Conservation (phyloP, 2,113 vertebrate genomes). For the Atractosteus spatula region DNA sequence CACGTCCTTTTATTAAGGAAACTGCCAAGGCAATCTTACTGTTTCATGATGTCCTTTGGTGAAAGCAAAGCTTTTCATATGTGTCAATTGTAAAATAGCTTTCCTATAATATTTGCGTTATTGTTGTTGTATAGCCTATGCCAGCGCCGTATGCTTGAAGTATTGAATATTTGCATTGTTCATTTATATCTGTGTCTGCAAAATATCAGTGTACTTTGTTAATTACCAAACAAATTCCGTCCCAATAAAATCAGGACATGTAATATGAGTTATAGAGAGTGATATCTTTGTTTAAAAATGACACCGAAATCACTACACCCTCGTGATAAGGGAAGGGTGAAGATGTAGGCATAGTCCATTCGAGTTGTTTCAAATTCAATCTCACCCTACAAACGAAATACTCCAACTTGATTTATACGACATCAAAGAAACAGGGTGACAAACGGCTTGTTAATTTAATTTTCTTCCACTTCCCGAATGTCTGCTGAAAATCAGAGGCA, state of each 20-base stretch:
- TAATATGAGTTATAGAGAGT: constrained; percentile 12
- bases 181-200: constrained; percentile 19
- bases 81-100: constrained; percentile 48
- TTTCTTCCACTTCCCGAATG: no score
- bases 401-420: no score
- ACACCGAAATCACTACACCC: no score
- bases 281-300: no score
- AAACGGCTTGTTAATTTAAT: no score
- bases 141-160: constrained; percentile 25
- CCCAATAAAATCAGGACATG: constrained; percentile 56
- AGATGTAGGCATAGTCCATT: no score
- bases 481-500: no score
- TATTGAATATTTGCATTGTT: constrained; percentile 21
- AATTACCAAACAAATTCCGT: constrained; percentile 35
- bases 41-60: constrained; percentile 54
- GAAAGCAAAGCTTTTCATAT: constrained; percentile 29
- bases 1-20: constrained; percentile 21
- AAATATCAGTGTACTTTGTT: constrained; percentile 1
- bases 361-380: no score
- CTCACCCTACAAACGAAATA: no score
- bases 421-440: no score
- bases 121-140: constrained; percentile 57
- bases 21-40: constrained; percentile 51
- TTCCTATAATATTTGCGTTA: constrained; percentile 53
- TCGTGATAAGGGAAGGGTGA: no score